Evolutionary conservation across 2,888 invertebrate species (phyloP).

Genomic region (Drosophila demipolita): DNA sequence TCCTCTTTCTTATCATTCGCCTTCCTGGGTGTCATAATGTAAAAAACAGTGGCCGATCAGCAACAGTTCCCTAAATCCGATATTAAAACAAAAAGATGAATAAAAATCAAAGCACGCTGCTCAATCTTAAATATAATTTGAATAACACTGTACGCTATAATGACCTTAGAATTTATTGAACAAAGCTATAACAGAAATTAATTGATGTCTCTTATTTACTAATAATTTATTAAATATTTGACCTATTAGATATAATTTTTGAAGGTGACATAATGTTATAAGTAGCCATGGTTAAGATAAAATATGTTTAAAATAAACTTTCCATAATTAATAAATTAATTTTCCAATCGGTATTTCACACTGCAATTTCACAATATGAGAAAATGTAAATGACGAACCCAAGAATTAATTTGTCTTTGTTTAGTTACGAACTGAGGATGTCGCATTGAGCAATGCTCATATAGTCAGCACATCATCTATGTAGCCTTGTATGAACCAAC

Average conservation of each 20-base stretch:
- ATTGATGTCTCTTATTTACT: background rate
- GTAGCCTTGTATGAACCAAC: background rate
- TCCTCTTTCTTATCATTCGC: slow-evolving; percentile 85
- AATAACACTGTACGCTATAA: no score
- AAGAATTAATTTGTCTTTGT: background rate
- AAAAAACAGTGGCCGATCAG: background rate
- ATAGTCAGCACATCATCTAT: background rate
- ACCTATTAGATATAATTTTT: background rate
- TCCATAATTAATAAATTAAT: background rate
- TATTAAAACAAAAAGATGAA: no score
- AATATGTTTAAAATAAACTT: background rate
- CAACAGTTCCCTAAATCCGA: background rate
- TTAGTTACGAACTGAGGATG: background rate
- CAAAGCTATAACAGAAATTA: background rate
- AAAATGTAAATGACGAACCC: background rate
- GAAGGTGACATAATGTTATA: background rate
- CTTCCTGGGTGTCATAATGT: slow-evolving; percentile 89
- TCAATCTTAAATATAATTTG: no score
- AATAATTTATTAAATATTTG: background rate
- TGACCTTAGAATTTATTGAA: background rate
- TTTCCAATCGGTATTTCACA: background rate
- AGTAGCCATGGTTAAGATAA: background rate
- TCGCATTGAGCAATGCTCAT: background rate
- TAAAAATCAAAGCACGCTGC: no score
- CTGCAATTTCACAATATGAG: background rate